Base-by-base conservation (phyloP, 2,797 vertebrate species). In the Schizopygopsis pylzovi region DNA sequence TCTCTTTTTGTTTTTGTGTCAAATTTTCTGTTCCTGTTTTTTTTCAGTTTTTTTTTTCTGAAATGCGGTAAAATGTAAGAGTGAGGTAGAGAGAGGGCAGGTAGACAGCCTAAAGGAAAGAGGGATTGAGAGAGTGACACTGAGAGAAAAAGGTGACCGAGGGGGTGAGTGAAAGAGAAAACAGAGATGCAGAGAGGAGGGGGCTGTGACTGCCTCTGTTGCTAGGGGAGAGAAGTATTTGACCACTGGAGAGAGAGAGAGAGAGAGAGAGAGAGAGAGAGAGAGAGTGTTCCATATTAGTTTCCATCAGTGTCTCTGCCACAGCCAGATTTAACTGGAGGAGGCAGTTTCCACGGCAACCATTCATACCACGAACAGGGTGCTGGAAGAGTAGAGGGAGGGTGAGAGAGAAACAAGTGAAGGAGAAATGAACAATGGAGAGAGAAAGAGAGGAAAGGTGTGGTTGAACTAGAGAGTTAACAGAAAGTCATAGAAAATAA, bases 341-440 rank as follows among this genome's bases (percentile, higher is more conserved):
- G 92, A 95, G 92, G 92, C 87, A 93, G 96, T 96, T 96, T 93
- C 95, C 93, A 94, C 78, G 90, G 95, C 92, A 96, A 96, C 95
- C 94, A 94, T 94, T 94, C 93, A 94, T 92, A 88, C 90, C 86
- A 84, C 76, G 85, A 87, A 91, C 91, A 91, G 90, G 85, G 71
- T 77, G 82, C 65, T 22, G 68, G 82, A 90, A 54, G 37, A 79
- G 65, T 68, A 68, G 65, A 68, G 33, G n/a, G 39, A 79, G 85
- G 82, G 87, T 79, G 75, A 67, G 75, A 63, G 70, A 83, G 86
- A 77, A 90, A 86, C 39, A 45, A 76, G 85, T 13, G 88, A 91
- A 77, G 63, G 86, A 77, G 84, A 65, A 89, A 78, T 92, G 89
- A 87, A 84, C 70, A 86, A 84, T 79, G 28, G 39, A 79, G 81